Evolutionary conservation across 2,888 invertebrate species (phyloP).

Genomic region (Apamea anceps): DNA sequence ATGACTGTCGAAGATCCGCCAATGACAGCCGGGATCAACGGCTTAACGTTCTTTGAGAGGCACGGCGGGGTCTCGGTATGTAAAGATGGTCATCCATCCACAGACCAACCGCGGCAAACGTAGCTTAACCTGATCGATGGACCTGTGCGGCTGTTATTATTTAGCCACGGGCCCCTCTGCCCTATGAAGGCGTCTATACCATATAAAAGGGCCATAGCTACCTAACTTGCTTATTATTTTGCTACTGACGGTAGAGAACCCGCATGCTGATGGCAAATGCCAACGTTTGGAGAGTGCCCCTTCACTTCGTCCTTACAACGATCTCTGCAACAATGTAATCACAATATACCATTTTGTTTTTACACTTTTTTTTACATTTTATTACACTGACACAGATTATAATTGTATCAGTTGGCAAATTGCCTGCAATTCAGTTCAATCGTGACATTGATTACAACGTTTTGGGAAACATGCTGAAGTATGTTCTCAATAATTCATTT

Average conservation of each 20-base stretch:
- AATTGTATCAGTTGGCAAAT: not conserved
- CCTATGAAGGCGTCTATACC: no score
- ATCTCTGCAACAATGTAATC: not conserved
- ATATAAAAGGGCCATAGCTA: not conserved
- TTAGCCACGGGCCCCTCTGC: no score
- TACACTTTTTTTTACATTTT: no score
- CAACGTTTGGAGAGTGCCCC: conserved; percentile 42
- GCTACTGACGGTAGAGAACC: conserved; percentile 1
- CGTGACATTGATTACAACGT: not conserved
- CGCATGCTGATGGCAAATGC: not conserved
- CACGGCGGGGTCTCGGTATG: no score
- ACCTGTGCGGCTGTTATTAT: no score
- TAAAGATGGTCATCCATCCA: no score
- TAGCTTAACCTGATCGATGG: no score
- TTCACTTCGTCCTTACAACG: conserved; percentile 55
- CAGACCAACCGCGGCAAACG: no score
- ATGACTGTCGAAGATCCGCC: no score
- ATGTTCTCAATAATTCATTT: not conserved
- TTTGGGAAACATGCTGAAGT: not conserved
- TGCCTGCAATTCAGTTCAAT: not conserved
- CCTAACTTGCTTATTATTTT: not conserved
- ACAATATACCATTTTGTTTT: not conserved
- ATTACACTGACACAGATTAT: not conserved
- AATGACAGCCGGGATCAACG: no score
- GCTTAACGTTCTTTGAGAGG: no score